Base-by-base conservation (phyloP, 1,140 invertebrate species). In the Drosophila watanabei region DNA sequence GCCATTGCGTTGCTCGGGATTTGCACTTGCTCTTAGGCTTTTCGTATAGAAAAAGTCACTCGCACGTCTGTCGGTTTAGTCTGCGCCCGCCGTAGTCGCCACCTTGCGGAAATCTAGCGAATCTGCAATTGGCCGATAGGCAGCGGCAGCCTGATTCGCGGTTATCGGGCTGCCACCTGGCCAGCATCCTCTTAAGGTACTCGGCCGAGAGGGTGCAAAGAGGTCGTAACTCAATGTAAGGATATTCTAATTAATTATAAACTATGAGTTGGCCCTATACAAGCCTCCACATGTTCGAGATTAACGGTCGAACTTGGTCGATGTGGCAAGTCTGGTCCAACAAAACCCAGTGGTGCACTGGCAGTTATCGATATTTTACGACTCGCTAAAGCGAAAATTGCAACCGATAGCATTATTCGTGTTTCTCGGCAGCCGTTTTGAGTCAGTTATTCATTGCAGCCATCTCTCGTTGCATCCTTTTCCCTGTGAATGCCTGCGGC, bases 31-130 rank as follows among this genome's bases (percentile, higher is more conserved):
- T 86, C 81, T 82, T 76, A 76, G 79, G 54, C 54, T 37, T 57
- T 39, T 56, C 75, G 75, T 83, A 64, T 75, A 84, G 71, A 87
- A 80, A 88, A 84, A 80, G 52, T 78, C 75, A 71, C 64, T 79
- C 75, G 79, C 66, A 77, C 72, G 79, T 84, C 81, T 76, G 70
- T 76, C 54, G 63, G 51, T 86, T 72, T 66, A 60, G 56, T 83
- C 69, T 81, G 78, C 85, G 81, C 83, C 83, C 83, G 83, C 75
- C 64, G 83, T 83, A 88, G 63, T 88, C 75, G 83, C 85, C 85
- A 89, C 85, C 85, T 88, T 89, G 69, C 85, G 85, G 85, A 89
- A 85, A 88, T 75, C 84, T 88, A 54, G 51, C 51, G 59, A 88
- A 73, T 80, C 45, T 78, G 57, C 66, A 56, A 60, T 60, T 64